Evolutionary conservation across 1,140 invertebrate genomes (phyloP).

Genomic region (Micrasema minimum): DNA sequence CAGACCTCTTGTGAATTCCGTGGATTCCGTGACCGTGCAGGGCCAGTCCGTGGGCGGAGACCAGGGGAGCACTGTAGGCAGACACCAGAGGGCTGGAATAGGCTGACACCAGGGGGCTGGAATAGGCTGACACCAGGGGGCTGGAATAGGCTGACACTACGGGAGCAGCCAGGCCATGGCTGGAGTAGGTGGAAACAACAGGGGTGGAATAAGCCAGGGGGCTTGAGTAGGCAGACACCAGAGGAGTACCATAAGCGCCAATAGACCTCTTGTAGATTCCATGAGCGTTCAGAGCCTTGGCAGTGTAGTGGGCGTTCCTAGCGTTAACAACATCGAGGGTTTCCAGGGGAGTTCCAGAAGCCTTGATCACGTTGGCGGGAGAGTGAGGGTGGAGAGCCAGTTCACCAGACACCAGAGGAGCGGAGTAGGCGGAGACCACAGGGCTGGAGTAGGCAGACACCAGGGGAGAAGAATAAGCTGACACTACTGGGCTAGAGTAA

Average conservation of each 20-base stretch:
- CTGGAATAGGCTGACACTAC: conserved; percentile 56
- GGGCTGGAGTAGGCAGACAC: conserved; percentile 37
- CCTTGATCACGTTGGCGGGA: conserved; percentile 38
- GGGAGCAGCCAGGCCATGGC: conserved; percentile 59
- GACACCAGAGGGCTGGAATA: conserved; percentile 55
- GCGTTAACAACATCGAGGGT: conserved; percentile 61
- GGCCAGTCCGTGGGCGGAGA: conserved; percentile 57
- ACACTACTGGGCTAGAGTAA: conserved; percentile 38
- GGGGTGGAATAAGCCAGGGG: conserved; percentile 49
- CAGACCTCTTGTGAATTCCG: conserved; percentile 53
- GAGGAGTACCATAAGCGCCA: conserved; percentile 36
- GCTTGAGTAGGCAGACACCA: conserved; percentile 58
- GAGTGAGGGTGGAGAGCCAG: conserved; percentile 57
- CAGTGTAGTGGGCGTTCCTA: conserved; percentile 60
- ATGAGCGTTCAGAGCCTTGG: conserved; percentile 56
- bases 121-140: conserved; percentile 55
- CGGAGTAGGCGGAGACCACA: conserved; percentile 48
- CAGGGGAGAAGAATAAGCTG: conserved; percentile 23
- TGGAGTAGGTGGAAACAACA: conserved; percentile 57
- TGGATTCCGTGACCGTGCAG: conserved; percentile 54
- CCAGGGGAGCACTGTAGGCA: conserved; percentile 54
- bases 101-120: conserved; percentile 56
- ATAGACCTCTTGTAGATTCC: conserved; percentile 58
- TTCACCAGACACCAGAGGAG: conserved; percentile 57
- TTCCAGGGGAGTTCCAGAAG: conserved; percentile 55